Base-by-base conservation (phyloP, 2,888 invertebrate species). In the Calameuta filiformis region DNA sequence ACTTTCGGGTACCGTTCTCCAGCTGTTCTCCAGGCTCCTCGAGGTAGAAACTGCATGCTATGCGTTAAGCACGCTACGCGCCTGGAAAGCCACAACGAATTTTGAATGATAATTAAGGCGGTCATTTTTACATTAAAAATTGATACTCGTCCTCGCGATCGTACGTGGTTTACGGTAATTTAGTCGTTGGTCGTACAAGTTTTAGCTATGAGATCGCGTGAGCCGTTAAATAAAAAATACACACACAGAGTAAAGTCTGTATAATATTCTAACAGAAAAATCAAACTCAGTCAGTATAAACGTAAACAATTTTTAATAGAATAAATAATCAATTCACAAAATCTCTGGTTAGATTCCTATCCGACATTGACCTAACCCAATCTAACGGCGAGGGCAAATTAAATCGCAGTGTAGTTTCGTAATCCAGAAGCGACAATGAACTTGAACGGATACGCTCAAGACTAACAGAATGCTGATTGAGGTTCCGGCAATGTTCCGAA, bases 371-470 rank as follows among this genome's bases (percentile, higher is more conserved):
- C 23, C 40, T 40, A 40, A 40, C 40, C 56, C 56, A 56, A 56
- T 56, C 56, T 56, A 56, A 56, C 23, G 56, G 56, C 56, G 23
- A 56, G 56, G 23, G 56, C 23, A 56, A 56, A 56, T 56, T 23
- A 56, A 56, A 56, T 56, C 56, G 56, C 56, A 56, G 6, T 56
- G 56, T 56, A 56, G 23, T 56, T 56, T 56, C 56, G 56, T 56
- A 56, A 56, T 56, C 56, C 23, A 56, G 23, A 56, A 56, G 56
- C 81, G 84, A 83, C 84, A 81, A 83, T 80, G 81, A 82, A 83
- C 83, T 83, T 81, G 84, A 79, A 79, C 84, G 83, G 82, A 84
- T 82, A 80, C 77, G 9, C 2, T 83, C 79, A 81, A 76, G 75
- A 79, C 81, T 76, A 76, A 79, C 73, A 80, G 75, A 76, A 83